Evolutionary conservation across 2,113 vertebrate species (phyloP).

Genomic region (Opisthocomus hoazin): DNA sequence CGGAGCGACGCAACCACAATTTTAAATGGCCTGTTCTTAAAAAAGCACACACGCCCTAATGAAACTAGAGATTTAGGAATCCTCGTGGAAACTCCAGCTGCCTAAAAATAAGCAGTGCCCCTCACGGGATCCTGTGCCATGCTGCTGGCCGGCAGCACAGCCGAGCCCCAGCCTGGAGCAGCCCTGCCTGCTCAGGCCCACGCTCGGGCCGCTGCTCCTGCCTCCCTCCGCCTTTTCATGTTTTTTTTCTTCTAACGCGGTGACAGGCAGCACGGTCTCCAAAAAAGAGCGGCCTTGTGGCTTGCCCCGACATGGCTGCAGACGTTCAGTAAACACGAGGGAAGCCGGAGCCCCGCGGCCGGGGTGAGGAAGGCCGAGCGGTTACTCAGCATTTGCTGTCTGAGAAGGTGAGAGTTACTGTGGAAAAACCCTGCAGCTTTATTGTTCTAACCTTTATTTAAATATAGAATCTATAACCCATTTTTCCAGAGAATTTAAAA

Average conservation of each 20-base stretch:
- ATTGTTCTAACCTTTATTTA: constrained; percentile 74
- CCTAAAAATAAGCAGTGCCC: constrained; percentile 46
- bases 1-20: not conserved
- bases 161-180: not conserved
- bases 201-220: not conserved
- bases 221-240: not conserved
- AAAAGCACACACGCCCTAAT: constrained; percentile 50
- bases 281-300: constrained; percentile 36
- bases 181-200: not conserved
- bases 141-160: not conserved
- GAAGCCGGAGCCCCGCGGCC: not conserved
- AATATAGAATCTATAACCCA: constrained; percentile 62
- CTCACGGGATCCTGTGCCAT: not conserved
- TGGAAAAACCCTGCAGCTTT: constrained; percentile 68
- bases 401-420: constrained; percentile 61
- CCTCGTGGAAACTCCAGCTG: constrained; percentile 55
- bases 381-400: constrained; percentile 67
- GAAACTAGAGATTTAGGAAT: constrained; percentile 62
- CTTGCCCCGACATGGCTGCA: constrained; percentile 37
- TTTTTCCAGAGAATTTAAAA: constrained; percentile 67
- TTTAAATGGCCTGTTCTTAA: constrained; percentile 50
- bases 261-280: constrained; percentile 16
- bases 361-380: not conserved
- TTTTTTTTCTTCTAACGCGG: not conserved
- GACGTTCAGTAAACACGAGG: constrained; percentile 54